Percentiles rank a stretch among this genome's conserved stretches.
These are phyloP conservation scores for Piaya cayana DNA, from an alignment of 2,113 vertebrate species.

Conservation along the genomic window DNA sequence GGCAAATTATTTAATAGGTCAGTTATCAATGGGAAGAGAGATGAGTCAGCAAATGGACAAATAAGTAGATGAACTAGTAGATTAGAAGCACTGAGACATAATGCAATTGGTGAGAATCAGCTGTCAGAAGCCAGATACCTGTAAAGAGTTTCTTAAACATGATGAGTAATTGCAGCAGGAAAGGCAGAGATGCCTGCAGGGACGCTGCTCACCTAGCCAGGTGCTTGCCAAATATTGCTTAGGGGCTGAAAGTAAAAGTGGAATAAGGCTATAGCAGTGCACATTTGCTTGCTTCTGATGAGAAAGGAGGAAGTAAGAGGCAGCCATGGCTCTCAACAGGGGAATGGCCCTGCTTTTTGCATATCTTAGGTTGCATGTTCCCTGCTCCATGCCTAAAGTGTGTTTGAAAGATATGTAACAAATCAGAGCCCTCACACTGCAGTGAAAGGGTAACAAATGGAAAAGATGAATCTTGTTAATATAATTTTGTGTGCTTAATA, in stretches of 20 bases:
- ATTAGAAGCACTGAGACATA: background rate
- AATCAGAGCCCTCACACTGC: background rate
- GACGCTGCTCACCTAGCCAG: background rate
- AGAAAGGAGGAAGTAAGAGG: background rate
- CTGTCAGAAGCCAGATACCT: background rate
- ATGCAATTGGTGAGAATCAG: background rate
- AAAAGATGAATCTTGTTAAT: background rate
- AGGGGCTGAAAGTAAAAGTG: accelerated
- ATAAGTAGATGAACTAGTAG: slow-evolving; percentile 15
- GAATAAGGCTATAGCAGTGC: background rate
- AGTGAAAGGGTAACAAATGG: background rate
- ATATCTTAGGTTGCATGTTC: background rate
- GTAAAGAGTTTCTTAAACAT: background rate
- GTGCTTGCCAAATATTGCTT: background rate
- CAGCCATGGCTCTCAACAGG: background rate
- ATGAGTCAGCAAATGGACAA: slow-evolving; percentile 16
- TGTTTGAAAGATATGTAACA: background rate
- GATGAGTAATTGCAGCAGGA: background rate
- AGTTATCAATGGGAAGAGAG: background rate
- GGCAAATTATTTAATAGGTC: background rate
- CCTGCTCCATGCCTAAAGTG: background rate
- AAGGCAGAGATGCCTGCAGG: background rate
- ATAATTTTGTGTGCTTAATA: background rate
- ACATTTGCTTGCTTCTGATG: background rate
- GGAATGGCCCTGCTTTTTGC: background rate